Percentiles rank a stretch among this genome's conserved stretches.
phyloP scores from a whole-genome alignment of 2,113 vertebrate species.

The Lethenteron camtschaticum region DNA sequence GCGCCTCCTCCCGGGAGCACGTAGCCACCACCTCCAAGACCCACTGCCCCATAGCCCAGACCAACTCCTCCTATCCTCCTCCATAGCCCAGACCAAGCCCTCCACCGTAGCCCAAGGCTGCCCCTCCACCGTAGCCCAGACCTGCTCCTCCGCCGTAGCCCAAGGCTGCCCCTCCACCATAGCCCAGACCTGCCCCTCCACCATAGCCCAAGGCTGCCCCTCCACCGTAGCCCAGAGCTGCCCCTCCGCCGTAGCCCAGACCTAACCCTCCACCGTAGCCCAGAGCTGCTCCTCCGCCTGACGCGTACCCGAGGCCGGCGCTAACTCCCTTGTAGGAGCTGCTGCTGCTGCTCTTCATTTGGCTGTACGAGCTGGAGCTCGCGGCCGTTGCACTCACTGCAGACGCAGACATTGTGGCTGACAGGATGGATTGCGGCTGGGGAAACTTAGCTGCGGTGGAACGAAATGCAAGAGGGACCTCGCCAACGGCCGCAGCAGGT shows the following conservation, averaged over 20 bases:
- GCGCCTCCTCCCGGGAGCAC: background rate
- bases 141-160: background rate
- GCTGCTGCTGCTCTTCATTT: too few relatives aligned
- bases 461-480: too few relatives aligned
- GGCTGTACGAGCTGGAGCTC: too few relatives aligned
- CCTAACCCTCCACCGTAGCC: background rate
- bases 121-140: conserved; percentile 2
- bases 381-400: too few relatives aligned
- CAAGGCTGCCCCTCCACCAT: background rate
- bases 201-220: background rate
- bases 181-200: background rate
- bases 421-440: too few relatives aligned
- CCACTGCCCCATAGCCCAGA: conserved; percentile 1
- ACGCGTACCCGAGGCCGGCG: too few relatives aligned
- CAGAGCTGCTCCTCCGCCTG: background rate
- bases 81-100: conserved; percentile 3
- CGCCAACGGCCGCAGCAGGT: too few relatives aligned
- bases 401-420: too few relatives aligned
- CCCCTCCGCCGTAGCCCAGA: background rate
- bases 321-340: too few relatives aligned
- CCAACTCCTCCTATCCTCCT: background rate
- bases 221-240: background rate
- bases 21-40: background rate
- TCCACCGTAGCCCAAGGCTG: conserved; percentile 4
- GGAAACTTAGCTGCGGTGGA: too few relatives aligned